Conservation (phyloP, 2,797 vertebrate genomes). For the Anguilla megastoma region DNA sequence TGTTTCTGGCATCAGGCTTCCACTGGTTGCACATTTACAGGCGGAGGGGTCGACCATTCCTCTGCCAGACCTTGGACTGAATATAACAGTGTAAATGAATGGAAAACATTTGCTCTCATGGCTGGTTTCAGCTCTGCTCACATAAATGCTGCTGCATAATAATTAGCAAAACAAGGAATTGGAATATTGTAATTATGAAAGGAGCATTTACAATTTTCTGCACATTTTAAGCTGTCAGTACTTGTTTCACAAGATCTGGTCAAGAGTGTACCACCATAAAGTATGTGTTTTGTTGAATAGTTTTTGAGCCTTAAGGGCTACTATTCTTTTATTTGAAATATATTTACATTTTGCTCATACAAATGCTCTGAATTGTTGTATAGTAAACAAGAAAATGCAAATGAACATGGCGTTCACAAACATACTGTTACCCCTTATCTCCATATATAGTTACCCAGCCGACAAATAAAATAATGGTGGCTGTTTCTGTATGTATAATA, state of each 20-base stretch:
- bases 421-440: too few relatives aligned
- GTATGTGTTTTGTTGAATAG: background rate
- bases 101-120: background rate
- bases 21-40: conserved; percentile 38
- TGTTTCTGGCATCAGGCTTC: conserved; percentile 48
- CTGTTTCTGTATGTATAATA: too few relatives aligned
- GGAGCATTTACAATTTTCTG: background rate
- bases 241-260: background rate
- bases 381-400: too few relatives aligned
- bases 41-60: conserved; percentile 9
- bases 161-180: background rate
- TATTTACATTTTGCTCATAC: too few relatives aligned
- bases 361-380: too few relatives aligned
- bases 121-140: background rate
- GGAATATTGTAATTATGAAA: background rate
- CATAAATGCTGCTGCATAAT: background rate
- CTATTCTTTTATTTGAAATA: background rate
- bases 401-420: too few relatives aligned
- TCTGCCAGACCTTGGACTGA: background rate
- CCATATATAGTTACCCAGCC: too few relatives aligned
- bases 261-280: background rate
- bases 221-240: background rate
- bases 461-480: too few relatives aligned
- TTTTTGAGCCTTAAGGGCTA: background rate
- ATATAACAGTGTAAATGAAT: background rate